A percentile compares a stretch with the other conserved stretches of the same genome.
These are phyloP conservation scores for Isurus oxyrinchus DNA, from an alignment of 2,113 vertebrate species.

Conservation along the genomic window DNA sequence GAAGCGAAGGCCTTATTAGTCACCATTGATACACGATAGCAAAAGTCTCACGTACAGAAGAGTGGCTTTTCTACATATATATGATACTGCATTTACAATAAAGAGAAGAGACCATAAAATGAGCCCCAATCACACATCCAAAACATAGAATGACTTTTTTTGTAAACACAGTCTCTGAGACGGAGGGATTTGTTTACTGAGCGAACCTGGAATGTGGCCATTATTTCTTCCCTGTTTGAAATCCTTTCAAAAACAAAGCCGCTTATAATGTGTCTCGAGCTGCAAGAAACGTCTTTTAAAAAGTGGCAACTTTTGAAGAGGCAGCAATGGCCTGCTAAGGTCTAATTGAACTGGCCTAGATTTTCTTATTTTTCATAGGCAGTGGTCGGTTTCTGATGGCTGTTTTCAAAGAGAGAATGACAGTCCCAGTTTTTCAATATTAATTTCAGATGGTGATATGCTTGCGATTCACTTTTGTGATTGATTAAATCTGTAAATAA, in stretches of 20 bases:
- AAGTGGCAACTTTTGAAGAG: background rate
- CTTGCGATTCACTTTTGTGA: background rate
- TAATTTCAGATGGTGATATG: background rate
- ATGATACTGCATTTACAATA: no score
- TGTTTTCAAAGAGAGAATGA: background rate
- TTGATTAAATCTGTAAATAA: background rate
- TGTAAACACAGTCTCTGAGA: background rate
- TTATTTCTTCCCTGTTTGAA: slow-evolving; percentile 9
- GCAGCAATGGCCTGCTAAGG: background rate
- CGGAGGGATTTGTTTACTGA: slow-evolving; percentile 20
- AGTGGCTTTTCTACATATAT: background rate
- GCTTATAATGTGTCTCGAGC: background rate
- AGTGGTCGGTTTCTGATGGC: background rate
- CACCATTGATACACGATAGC: background rate
- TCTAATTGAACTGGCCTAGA: background rate
- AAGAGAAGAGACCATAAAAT: background rate
- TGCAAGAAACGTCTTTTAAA: background rate
- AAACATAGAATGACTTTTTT: background rate
- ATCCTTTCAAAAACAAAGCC: background rate
- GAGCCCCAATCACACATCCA: no score
- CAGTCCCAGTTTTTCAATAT: background rate
- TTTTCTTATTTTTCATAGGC: background rate
- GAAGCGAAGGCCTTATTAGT: no score
- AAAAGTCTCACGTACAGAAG: background rate
- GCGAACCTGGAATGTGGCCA: background rate